Conservation (phyloP, 2,113 vertebrate genomes). For the Sorex araneus region DNA sequence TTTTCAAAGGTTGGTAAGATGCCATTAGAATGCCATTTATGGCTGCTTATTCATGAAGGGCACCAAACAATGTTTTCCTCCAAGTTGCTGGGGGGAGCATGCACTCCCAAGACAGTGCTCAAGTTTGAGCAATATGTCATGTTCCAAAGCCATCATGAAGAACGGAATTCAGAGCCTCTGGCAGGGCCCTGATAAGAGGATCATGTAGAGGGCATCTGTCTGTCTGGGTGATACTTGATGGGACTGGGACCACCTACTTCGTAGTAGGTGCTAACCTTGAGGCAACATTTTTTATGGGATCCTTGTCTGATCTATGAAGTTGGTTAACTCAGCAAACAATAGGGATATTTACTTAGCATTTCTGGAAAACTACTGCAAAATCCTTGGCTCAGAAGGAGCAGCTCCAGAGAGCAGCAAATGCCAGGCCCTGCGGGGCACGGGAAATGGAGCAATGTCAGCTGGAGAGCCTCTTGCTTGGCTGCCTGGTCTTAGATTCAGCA, state of each 20-base stretch:
- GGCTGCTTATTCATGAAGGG: conserved; percentile 20
- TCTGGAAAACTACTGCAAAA: conserved; percentile 73
- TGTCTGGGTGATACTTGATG: background rate
- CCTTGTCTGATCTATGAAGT: conserved; percentile 47
- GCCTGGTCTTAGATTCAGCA: conserved; percentile 37
- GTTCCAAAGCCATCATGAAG: background rate
- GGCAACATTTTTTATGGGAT: conserved; percentile 15
- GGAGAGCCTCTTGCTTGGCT: conserved; percentile 19
- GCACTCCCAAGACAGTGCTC: conserved; percentile 32
- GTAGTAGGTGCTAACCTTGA: conserved; percentile 19
- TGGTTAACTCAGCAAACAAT: conserved; percentile 66
- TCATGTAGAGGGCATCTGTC: background rate
- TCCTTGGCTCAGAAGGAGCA: conserved; percentile 65
- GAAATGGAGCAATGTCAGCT: conserved; percentile 47
- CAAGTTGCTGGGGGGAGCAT: background rate
- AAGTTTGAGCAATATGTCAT: background rate
- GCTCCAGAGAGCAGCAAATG: conserved; percentile 66
- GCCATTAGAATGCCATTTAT: background rate
- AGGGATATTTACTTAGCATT: conserved; percentile 69
- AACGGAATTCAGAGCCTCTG: background rate
- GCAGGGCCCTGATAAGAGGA: background rate
- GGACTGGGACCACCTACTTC: background rate
- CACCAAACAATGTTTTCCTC: conserved; percentile 31
- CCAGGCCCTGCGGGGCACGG: conserved; percentile 50
- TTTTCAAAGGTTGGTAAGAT: conserved; percentile 56